A percentile compares a stretch with the other conserved stretches of the same genome.
These are phyloP conservation scores for Balaenoptera acutorostrata DNA, from an alignment of 2,113 vertebrate genomes.

Conservation along the genomic window DNA sequence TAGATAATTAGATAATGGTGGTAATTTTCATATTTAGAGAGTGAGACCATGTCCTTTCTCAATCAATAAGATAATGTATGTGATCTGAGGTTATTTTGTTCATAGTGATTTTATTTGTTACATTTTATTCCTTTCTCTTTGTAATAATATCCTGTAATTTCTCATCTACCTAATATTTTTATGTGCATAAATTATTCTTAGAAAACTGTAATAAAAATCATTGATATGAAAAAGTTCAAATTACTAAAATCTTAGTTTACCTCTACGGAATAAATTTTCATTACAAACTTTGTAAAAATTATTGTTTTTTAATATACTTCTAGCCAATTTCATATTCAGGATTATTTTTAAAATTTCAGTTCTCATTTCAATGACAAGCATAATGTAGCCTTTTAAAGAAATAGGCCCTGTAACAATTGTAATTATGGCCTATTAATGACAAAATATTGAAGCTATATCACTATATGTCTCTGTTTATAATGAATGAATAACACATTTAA, in stretches of 20 bases:
- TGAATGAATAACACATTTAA: slow-evolving; percentile 42
- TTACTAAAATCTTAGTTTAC: slow-evolving; percentile 11
- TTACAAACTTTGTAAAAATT: background rate
- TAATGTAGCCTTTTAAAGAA: background rate
- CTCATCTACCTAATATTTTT: background rate
- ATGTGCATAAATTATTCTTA: background rate
- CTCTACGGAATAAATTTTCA: slow-evolving; percentile 5
- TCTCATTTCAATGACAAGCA: slow-evolving; percentile 5
- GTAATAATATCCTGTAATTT: background rate
- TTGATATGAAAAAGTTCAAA: background rate
- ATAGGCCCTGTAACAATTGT: background rate
- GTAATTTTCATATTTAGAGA: background rate
- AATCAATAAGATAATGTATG: background rate
- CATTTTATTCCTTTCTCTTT: background rate
- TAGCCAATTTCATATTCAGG: background rate
- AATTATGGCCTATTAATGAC: background rate
- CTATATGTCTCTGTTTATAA: background rate
- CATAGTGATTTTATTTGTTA: background rate
- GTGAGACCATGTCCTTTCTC: background rate
- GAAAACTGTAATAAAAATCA: background rate
- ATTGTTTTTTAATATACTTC: slow-evolving; percentile 27
- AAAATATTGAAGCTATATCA: slow-evolving; percentile 24
- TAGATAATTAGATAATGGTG: background rate
- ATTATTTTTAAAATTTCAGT: background rate
- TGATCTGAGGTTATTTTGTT: background rate